Percentiles rank a stretch among this genome's conserved stretches.
Evolutionary conservation across 2,113 vertebrate genomes (phyloP).

Genomic region (Trochalopteron elliotii): DNA sequence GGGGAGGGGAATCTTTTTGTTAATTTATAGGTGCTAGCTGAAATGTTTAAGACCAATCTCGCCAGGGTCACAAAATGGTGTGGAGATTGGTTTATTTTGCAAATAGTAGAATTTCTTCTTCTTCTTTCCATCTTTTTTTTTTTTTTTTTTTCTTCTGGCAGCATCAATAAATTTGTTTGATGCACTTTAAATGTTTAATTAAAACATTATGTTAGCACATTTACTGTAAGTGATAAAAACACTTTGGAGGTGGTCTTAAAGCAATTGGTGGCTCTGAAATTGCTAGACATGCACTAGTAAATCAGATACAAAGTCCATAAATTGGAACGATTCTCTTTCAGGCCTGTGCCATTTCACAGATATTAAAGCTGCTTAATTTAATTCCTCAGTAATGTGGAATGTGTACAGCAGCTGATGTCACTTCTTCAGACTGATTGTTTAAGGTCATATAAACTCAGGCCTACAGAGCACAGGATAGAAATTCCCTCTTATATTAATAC

Average conservation of each 20-base stretch:
- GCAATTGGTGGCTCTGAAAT: conserved; percentile 38
- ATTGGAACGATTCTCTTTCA: conserved; percentile 41
- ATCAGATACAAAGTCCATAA: conserved; percentile 55
- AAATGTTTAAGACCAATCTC: conserved; percentile 34
- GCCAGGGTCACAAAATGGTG: background rate
- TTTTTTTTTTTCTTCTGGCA: background rate
- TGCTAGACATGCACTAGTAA: conserved; percentile 33
- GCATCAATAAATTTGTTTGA: conserved; percentile 68
- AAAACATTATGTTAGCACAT: conserved; percentile 66
- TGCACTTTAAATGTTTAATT: conserved; percentile 75
- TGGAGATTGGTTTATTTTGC: background rate
- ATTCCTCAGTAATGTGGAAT: conserved; percentile 42
- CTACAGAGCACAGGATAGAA: background rate
- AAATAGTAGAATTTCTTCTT: conserved; percentile 22
- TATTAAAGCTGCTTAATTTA: conserved; percentile 50
- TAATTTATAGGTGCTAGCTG: conserved; percentile 27
- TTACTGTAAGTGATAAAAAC: conserved; percentile 67
- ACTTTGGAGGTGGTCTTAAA: conserved; percentile 61
- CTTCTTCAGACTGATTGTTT: conserved; percentile 51
- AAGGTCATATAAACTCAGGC: conserved; percentile 35
- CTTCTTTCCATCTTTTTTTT: background rate
- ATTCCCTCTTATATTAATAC: conserved; percentile 41
- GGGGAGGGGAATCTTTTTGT: background rate
- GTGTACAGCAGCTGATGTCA: conserved; percentile 51
- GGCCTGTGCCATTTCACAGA: conserved; percentile 43